A percentile compares a stretch with the other conserved stretches of the same genome.
Evolutionary conservation across 2,888 invertebrate species (phyloP).

Genomic region (Metellina segmentata): DNA sequence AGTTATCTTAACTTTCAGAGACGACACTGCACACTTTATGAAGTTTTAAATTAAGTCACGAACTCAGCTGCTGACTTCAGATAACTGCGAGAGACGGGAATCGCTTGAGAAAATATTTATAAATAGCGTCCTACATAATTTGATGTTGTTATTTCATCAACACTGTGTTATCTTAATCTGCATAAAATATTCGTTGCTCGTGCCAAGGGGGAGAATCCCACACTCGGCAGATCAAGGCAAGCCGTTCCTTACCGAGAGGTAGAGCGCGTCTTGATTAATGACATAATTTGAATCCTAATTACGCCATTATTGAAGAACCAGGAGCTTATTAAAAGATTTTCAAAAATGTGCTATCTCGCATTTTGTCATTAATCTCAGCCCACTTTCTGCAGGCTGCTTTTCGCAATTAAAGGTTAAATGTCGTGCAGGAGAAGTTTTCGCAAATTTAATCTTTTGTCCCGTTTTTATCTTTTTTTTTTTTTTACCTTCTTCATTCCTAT

Average conservation of each 20-base stretch:
- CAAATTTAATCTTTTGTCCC: constrained; percentile 35
- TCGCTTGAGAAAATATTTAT: constrained; percentile 11
- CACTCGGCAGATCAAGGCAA: neutral
- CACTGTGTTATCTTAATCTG: constrained; percentile 22
- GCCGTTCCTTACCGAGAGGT: constrained; percentile 16
- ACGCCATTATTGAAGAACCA: constrained; percentile 67
- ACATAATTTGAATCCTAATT: constrained; percentile 72
- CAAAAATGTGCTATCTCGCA: constrained; percentile 71
- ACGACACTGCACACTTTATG: neutral
- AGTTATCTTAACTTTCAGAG: neutral
- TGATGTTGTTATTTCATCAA: constrained; percentile 15
- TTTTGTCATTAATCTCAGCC: constrained; percentile 63
- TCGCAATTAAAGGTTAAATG: constrained; percentile 56
- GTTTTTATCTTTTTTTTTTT: neutral
- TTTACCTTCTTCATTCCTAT: neutral
- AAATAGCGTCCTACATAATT: constrained; percentile 13
- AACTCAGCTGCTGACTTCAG: neutral
- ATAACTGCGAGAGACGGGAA: neutral
- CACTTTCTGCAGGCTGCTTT: constrained; percentile 28
- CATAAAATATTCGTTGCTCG: constrained; percentile 27
- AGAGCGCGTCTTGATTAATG: constrained; percentile 54
- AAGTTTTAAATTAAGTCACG: constrained; percentile 1
- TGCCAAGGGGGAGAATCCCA: constrained; percentile 2
- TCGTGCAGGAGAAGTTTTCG: constrained; percentile 31
- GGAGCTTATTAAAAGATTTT: constrained; percentile 70